A percentile compares a stretch with the other conserved stretches of the same genome.
phyloP scores from a whole-genome alignment of 2,888 invertebrate genomes.

The Sepioteuthis lessoniana region DNA sequence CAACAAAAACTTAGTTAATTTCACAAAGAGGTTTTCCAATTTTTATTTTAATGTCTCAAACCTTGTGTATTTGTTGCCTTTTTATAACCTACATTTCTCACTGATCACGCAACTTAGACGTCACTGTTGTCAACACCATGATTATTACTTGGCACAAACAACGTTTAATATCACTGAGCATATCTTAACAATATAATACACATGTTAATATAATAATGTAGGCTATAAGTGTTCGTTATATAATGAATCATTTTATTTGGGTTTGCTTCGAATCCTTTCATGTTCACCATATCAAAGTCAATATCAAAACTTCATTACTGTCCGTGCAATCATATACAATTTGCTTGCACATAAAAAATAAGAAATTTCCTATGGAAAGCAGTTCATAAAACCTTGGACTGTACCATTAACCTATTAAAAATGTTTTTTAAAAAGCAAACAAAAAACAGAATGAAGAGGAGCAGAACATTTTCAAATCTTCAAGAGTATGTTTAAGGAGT shows the following conservation, averaged over 20 bases:
- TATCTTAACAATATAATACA: not conserved
- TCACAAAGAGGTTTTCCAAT: conserved; percentile 43
- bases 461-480: not conserved
- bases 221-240: not conserved
- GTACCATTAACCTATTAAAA: not conserved
- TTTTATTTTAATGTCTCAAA: not conserved
- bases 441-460: not conserved
- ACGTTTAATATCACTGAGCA: not conserved
- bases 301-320: not conserved
- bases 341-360: not conserved
- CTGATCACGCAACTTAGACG: conserved; percentile 45
- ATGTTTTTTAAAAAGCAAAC: not conserved
- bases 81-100: conserved; percentile 39
- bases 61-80: conserved; percentile 43
- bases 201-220: not conserved
- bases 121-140: conserved; percentile 8
- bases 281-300: not conserved
- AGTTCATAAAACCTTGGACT: not conserved
- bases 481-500: not conserved
- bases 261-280: not conserved
- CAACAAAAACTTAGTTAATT: not conserved
- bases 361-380: not conserved
- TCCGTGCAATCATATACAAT: not conserved
- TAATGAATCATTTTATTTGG: not conserved
- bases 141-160: conserved; percentile 9